These are phyloP conservation scores for Actenoides lindsayi DNA, from an alignment of 2,113 vertebrate species.

Conservation along the genomic window DNA sequence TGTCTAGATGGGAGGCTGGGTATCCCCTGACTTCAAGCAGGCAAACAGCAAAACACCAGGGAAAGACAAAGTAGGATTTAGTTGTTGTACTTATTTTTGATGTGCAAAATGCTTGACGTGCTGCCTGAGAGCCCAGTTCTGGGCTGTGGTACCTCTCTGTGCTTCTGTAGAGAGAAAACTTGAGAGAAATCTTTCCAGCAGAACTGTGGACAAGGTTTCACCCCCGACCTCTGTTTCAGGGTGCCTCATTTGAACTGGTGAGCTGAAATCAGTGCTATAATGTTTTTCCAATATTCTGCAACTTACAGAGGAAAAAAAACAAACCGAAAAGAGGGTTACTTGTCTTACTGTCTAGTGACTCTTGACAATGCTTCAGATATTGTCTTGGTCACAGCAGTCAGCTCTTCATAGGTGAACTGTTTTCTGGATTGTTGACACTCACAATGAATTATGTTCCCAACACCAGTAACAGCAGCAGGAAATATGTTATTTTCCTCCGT, in stretches of 20 bases:
- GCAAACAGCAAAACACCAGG: neutral
- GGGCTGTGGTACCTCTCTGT: neutral
- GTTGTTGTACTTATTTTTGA: rapidly evolving
- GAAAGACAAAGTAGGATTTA: neutral
- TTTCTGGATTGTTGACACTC: neutral
- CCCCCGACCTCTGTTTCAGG: rapidly evolving
- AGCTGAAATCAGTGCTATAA: neutral
- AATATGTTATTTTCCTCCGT: neutral
- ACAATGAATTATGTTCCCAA: neutral
- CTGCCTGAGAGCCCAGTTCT: neutral
- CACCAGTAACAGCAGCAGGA: neutral
- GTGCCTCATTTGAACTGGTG: neutral
- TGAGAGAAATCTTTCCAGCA: neutral
- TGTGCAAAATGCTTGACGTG: neutral
- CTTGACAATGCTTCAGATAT: neutral
- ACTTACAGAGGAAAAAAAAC: neutral
- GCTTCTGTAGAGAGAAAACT: neutral
- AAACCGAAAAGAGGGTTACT: neutral
- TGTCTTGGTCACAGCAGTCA: neutral
- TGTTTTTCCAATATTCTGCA: neutral
- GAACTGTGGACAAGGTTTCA: neutral
- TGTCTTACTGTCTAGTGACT: neutral
- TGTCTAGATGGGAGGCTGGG: neutral
- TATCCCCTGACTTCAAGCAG: neutral
- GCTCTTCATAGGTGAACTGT: neutral